These are phyloP conservation scores for Gymnopithys bicolor DNA, from an alignment of 2,797 vertebrate genomes.

Conservation along the genomic window DNA sequence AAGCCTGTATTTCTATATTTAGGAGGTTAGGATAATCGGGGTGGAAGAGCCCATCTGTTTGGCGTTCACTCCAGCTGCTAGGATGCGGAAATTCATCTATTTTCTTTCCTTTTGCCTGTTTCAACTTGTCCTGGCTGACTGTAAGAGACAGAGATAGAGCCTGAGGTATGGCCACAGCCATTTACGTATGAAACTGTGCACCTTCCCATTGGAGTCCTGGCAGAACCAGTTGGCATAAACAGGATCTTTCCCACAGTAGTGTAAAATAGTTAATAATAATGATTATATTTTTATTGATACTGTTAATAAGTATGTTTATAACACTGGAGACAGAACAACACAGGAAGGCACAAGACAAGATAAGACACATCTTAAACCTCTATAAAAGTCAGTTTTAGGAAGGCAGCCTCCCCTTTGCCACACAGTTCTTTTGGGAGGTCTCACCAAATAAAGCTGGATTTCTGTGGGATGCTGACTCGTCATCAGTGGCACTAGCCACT, in stretches of 20 bases:
- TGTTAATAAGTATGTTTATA: background rate
- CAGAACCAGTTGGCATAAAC: background rate
- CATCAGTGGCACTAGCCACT: background rate
- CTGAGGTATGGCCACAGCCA: background rate
- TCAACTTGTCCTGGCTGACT: slow-evolving; percentile 51
- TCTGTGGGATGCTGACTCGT: background rate
- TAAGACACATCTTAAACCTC: background rate
- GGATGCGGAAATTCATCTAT: slow-evolving; percentile 74
- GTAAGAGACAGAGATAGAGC: background rate
- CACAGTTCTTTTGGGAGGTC: background rate
- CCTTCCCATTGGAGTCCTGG: background rate
- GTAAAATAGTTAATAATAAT: background rate
- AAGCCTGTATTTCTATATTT: slow-evolving; percentile 82
- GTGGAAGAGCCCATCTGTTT: slow-evolving; percentile 87
- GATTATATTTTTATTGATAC: background rate
- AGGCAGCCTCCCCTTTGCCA: background rate
- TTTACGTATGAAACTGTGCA: background rate
- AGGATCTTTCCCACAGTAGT: background rate
- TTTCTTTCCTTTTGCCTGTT: slow-evolving; percentile 69
- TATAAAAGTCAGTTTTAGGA: background rate
- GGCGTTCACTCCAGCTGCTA: slow-evolving; percentile 80
- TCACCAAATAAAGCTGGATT: background rate
- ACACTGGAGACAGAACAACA: background rate
- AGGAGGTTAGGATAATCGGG: slow-evolving; percentile 83
- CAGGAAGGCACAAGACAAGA: background rate